Conservation (phyloP, 2,797 vertebrate species). For the Pampus argenteus region DNA sequence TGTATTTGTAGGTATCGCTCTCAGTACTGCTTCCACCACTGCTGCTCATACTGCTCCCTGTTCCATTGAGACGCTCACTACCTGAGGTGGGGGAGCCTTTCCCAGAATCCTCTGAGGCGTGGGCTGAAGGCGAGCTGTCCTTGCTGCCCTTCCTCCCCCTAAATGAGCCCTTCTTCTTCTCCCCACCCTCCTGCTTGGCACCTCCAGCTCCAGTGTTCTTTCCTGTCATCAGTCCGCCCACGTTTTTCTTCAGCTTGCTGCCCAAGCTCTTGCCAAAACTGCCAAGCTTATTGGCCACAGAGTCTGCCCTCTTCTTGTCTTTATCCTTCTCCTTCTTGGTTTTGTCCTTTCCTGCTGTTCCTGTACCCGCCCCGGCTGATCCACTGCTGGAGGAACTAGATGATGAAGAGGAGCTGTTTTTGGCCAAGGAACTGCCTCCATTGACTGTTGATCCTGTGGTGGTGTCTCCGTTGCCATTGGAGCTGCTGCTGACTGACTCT, state of each 20-base stretch:
- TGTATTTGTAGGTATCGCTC: conserved; percentile 87
- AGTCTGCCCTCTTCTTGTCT: conserved; percentile 93
- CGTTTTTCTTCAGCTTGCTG: conserved; percentile 96
- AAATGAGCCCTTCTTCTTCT: conserved; percentile 93
- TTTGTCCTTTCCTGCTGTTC: conserved; percentile 76
- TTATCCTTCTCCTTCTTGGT: conserved; percentile 88
- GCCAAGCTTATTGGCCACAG: conserved; percentile 96
- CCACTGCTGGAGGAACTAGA: conserved; percentile 83
- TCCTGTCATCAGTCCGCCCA: conserved; percentile 94
- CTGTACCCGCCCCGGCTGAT: conserved; percentile 58
- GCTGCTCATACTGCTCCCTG: conserved; percentile 76
- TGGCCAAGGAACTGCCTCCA: conserved; percentile 68
- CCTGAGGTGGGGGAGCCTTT: conserved; percentile 78
- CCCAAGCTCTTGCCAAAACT: conserved; percentile 97
- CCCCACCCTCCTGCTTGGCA: conserved; percentile 83
- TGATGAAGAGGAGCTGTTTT: conserved; percentile 82
- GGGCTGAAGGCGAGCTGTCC: conserved; percentile 83
- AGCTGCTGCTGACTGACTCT: conserved; percentile 97
- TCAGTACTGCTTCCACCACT: conserved; percentile 79
- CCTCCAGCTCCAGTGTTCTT: conserved; percentile 74
- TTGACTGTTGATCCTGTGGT: conserved; percentile 56
- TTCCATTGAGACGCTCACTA: conserved; percentile 77
- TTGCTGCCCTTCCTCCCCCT: conserved; percentile 90
- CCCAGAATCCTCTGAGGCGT: conserved; percentile 84
- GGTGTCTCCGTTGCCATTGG: conserved; percentile 88